These are phyloP conservation scores for Corynorhinus townsendii DNA, from an alignment of 2,113 vertebrate genomes.

Conservation along the genomic window DNA sequence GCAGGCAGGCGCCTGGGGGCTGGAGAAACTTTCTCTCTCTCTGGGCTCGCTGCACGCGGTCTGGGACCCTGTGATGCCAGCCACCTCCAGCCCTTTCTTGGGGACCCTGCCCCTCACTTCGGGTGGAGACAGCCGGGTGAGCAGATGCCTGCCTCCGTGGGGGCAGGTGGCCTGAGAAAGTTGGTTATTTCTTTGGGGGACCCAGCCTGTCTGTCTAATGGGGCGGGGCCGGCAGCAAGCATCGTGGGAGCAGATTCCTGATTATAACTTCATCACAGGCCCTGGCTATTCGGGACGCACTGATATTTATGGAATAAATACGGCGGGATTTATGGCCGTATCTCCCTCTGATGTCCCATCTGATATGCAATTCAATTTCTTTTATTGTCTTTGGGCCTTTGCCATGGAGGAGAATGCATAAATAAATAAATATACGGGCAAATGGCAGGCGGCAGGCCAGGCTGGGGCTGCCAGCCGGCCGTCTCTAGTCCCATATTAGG, in stretches of 20 bases:
- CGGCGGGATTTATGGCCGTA: slow-evolving; percentile 47
- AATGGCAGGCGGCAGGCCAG: slow-evolving; percentile 54
- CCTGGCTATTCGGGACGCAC: slow-evolving; percentile 19
- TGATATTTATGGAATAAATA: slow-evolving; percentile 75
- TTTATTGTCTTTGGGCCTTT: slow-evolving; percentile 72
- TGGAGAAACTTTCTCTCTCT: neutral
- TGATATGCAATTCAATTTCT: slow-evolving; percentile 77
- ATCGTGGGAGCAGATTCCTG: slow-evolving; percentile 45
- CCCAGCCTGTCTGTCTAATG: neutral
- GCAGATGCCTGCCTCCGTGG: neutral
- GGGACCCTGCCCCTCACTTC: neutral
- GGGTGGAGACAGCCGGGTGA: neutral
- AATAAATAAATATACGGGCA: slow-evolving; percentile 75
- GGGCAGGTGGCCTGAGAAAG: slow-evolving; percentile 39
- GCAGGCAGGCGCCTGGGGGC: neutral
- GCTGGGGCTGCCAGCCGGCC: slow-evolving; percentile 48
- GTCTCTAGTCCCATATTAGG: slow-evolving; percentile 64
- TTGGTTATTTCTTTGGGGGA: neutral
- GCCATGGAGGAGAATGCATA: slow-evolving; percentile 67
- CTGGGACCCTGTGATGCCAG: neutral
- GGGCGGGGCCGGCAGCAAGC: slow-evolving; percentile 17
- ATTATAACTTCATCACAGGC: slow-evolving; percentile 60
- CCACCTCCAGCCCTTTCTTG: neutral
- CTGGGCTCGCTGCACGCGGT: fast-evolving
- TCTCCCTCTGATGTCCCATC: slow-evolving; percentile 72